Base-by-base conservation (phyloP, 1,140 invertebrate genomes). In the Ostrea denselamellosa region DNA sequence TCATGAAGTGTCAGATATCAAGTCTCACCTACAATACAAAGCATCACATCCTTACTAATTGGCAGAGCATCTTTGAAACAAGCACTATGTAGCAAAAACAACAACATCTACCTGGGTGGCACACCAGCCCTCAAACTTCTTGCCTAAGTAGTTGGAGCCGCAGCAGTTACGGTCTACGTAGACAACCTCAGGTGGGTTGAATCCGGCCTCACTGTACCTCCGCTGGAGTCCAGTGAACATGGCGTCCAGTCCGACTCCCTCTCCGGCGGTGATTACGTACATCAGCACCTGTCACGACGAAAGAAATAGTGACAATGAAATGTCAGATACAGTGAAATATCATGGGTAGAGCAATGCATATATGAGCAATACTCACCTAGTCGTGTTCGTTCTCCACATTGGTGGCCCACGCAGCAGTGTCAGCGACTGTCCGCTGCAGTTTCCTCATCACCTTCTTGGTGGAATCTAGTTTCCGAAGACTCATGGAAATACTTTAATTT, bases 1-100 rank as follows among this genome's bases (percentile, higher is more conserved):
- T 56, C 91, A 90, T 92, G 86, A 92, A 91, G 81, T 91, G 90
- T 89, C 90, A 92, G 14, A 92, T 85, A 56, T 90, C 90, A 44
- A 92, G 87, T 25, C 90, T 58, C 25, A 91, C 83, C 51, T 58
- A 10, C n/a, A 89, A 44, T 14, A 28, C 5, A 54, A 8, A 54
- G 10, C 82, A 9, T 52, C 8, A 8, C 8, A 22, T 81, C 12
- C 12, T 28, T 10, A 44, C 44, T 5, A 28, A 22, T 12, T 81
- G n/a, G n/a, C 5, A 34, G 5, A 14, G 25, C 25, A 34, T n/a
- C 5, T 8, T 51, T n/a, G 8, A 25, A 25, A 22, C 17, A 81
- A 5, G 17, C 17, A 28, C 2, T n/a, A 12, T 5, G 4, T 19
- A 17, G 3, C 10, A 5, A 5, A 58, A 19, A 58, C 19, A 58